Conservation (phyloP, 2,113 vertebrate genomes). For the Plotosus lineatus region DNA sequence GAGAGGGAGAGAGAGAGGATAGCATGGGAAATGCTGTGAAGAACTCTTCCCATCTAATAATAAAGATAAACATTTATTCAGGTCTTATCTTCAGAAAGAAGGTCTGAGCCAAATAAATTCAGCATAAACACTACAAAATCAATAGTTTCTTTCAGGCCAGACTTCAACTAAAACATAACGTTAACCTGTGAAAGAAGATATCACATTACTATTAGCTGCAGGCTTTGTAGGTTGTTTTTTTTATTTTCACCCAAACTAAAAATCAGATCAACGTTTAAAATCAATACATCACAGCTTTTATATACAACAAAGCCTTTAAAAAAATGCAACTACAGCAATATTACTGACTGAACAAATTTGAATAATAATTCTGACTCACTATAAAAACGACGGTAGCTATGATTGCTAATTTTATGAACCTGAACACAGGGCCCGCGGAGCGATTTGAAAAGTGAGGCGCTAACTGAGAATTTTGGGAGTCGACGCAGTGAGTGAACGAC, state of each 20-base stretch:
- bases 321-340: neutral
- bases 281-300: neutral
- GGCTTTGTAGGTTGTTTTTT: neutral
- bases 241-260: neutral
- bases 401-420: neutral
- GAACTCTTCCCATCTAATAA: constrained; percentile 36
- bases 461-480: no score
- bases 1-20: neutral
- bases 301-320: neutral
- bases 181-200: neutral
- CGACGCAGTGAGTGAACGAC: no score
- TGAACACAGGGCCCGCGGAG: no score
- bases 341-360: neutral
- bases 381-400: neutral
- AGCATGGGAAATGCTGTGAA: constrained; percentile 34
- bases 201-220: neutral
- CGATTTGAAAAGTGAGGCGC: no score
- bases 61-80: constrained; percentile 47
- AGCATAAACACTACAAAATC: neutral
- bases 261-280: neutral
- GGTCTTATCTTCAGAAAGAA: constrained; percentile 33
- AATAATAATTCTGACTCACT: neutral
- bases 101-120: constrained; percentile 38
- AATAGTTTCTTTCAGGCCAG: neutral
- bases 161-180: neutral